These are phyloP conservation scores for Caenorhabditis parvicauda DNA, from an alignment of 2,888 invertebrate genomes.

Conservation along the genomic window DNA sequence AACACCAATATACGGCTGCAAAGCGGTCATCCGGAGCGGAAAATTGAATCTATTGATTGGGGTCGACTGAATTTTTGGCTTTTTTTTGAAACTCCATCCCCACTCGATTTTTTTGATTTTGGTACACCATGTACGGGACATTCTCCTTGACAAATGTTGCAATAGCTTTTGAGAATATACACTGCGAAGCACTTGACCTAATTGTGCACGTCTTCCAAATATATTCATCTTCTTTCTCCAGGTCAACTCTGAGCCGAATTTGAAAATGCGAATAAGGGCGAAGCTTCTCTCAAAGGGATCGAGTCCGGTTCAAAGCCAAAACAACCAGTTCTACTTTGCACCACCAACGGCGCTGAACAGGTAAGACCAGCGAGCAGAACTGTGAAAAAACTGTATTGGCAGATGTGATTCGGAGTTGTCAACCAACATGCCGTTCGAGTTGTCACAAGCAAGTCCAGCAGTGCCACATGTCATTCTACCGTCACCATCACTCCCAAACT, in stretches of 20 bases:
- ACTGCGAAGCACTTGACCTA: neutral
- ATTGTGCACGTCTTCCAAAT: neutral
- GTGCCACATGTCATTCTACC: constrained; percentile 42
- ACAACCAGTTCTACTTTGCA: constrained; percentile 31
- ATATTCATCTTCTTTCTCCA: too few relatives aligned
- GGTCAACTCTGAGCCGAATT: constrained; percentile 61
- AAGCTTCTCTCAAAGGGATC: constrained; percentile 55
- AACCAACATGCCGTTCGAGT: too few relatives aligned
- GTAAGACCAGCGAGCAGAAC: neutral
- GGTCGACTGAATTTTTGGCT: too few relatives aligned
- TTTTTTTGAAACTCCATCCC: too few relatives aligned
- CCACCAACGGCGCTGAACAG: constrained; percentile 31
- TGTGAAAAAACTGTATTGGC: neutral
- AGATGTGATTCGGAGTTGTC: too few relatives aligned
- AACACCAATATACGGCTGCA: too few relatives aligned
- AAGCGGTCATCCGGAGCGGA: too few relatives aligned
- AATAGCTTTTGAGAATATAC: neutral
- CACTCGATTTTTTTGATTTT: too few relatives aligned
- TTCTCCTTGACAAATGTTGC: neutral
- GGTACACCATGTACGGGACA: too few relatives aligned
- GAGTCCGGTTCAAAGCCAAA: constrained; percentile 36
- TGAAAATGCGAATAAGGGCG: constrained; percentile 60
- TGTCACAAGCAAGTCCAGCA: too few relatives aligned
- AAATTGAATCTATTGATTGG: too few relatives aligned
- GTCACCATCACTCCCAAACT: constrained; percentile 59